phyloP scores from a whole-genome alignment of 2,113 vertebrate genomes.

The Rhineura floridana region DNA sequence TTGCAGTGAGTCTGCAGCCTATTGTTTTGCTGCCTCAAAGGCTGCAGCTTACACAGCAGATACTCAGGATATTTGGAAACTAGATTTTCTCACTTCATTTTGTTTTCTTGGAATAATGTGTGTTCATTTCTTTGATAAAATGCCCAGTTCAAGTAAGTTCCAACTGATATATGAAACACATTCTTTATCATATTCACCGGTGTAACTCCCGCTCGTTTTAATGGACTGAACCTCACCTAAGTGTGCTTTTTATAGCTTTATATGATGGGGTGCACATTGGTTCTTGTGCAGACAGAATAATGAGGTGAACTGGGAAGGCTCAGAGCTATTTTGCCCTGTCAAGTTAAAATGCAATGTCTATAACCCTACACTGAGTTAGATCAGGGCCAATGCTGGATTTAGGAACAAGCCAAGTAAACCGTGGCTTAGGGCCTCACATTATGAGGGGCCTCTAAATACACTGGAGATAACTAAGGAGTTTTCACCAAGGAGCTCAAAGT shows the following conservation, averaged over 20 bases:
- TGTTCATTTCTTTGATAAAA: not conserved
- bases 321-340: no score
- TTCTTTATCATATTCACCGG: not conserved
- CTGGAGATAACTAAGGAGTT: no score
- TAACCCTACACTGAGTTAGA: no score
- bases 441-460: no score
- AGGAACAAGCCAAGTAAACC: no score
- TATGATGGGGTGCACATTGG: no score
- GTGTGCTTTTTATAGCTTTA: not conserved
- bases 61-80: not conserved
- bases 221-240: not conserved
- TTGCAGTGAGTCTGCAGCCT: not conserved
- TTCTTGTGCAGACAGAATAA: no score
- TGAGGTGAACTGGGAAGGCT: no score
- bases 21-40: not conserved
- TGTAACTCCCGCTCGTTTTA: not conserved
- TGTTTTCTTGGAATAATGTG: not conserved
- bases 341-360: no score
- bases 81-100: not conserved
- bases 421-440: no score
- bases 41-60: not conserved
- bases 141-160: not conserved
- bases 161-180: not conserved
- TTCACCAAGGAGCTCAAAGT: no score
- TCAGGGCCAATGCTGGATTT: no score